phyloP scores from a whole-genome alignment of 2,113 vertebrate genomes.

The Nansenia antarctica region DNA sequence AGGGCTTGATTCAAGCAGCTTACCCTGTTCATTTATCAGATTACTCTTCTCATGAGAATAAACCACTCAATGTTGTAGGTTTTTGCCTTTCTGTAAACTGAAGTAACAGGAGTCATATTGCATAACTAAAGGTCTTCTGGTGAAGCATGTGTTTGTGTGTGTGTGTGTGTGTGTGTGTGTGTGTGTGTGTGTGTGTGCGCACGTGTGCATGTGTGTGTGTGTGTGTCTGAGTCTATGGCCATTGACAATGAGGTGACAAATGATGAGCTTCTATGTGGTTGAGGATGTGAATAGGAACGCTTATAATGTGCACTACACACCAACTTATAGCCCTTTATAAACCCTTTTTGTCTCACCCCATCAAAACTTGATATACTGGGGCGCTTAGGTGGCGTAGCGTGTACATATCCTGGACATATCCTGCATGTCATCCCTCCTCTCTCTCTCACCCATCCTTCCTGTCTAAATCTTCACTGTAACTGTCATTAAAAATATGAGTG shows the following conservation, averaged over 20 bases:
- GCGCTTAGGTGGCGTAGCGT: too few relatives aligned
- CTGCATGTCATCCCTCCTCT: too few relatives aligned
- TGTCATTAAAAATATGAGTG: too few relatives aligned
- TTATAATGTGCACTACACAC: too few relatives aligned
- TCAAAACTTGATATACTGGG: too few relatives aligned
- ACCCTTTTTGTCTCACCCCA: too few relatives aligned
- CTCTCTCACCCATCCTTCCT: too few relatives aligned
- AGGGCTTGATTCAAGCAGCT: constrained; percentile 59
- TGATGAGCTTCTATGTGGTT: too few relatives aligned
- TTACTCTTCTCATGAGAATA: constrained; percentile 71
- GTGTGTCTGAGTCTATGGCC: neutral
- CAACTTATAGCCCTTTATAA: too few relatives aligned
- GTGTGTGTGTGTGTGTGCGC: neutral
- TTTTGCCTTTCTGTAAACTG: constrained; percentile 50
- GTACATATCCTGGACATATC: too few relatives aligned
- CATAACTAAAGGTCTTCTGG: constrained; percentile 52
- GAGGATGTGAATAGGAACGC: too few relatives aligned
- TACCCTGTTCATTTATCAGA: constrained; percentile 74
- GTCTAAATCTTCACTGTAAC: too few relatives aligned
- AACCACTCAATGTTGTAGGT: constrained; percentile 64
- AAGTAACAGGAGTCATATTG: constrained; percentile 46
- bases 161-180: constrained; percentile 1
- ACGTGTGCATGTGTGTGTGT: neutral
- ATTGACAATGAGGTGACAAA: constrained; percentile 30
- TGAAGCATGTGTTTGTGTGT: constrained; percentile 4